Conservation (phyloP, 2,888 invertebrate species). For the Asteroscopus sphinx region DNA sequence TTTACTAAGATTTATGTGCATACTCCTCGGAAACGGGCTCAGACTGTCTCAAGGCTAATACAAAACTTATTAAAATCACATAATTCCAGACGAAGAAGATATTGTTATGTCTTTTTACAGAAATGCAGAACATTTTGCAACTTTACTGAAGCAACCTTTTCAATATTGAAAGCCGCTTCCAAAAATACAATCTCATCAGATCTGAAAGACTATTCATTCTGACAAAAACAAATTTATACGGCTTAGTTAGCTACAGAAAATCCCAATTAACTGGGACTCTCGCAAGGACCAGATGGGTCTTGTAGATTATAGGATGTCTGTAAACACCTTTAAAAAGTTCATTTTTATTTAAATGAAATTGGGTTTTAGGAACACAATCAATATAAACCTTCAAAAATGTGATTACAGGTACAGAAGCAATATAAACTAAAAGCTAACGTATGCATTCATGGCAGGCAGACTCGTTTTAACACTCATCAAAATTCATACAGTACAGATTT, state of each 20-base stretch:
- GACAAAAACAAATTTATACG: not conserved
- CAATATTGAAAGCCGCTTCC: not conserved
- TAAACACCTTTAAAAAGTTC: not conserved
- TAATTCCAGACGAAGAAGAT: slow-evolving; percentile 31
- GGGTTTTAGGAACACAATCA: not conserved
- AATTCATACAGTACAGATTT: slow-evolving; percentile 51
- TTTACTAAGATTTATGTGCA: slow-evolving; percentile 78
- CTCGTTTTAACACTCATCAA: slow-evolving; percentile 19
- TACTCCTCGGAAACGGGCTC: slow-evolving; percentile 68
- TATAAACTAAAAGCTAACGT: not conserved
- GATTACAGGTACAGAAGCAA: not conserved
- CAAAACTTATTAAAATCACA: slow-evolving; percentile 56
- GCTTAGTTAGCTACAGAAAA: not conserved
- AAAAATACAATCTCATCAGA: slow-evolving; percentile 2
- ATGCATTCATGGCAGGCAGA: slow-evolving; percentile 9
- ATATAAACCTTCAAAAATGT: not conserved
- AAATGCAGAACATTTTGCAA: slow-evolving; percentile 17
- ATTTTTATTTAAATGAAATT: not conserved
- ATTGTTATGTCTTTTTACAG: slow-evolving; percentile 28
- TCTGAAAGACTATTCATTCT: slow-evolving; percentile 3
- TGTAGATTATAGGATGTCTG: slow-evolving; percentile 6
- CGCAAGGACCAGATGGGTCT: slow-evolving; percentile 21
- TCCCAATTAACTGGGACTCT: slow-evolving; percentile 12
- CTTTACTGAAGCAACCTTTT: not conserved
- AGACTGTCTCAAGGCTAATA: slow-evolving; percentile 72